These are phyloP conservation scores for Indicator indicator DNA, from an alignment of 2,113 vertebrate genomes.

Conservation along the genomic window DNA sequence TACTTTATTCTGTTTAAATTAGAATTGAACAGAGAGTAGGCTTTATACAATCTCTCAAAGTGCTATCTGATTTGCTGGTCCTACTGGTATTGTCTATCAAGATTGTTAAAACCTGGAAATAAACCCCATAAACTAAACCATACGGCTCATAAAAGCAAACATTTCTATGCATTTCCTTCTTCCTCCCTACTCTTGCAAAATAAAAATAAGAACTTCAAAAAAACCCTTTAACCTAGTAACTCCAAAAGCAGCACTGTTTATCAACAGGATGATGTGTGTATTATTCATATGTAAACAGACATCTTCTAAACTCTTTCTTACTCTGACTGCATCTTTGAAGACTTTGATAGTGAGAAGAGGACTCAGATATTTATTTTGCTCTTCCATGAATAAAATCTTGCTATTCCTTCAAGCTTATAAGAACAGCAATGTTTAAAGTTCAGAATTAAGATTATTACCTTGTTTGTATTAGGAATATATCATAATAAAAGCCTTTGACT, in stretches of 20 bases:
- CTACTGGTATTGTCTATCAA: not conserved
- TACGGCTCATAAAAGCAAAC: not conserved
- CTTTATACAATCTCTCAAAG: not conserved
- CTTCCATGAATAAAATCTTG: not conserved
- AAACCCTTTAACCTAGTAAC: not conserved
- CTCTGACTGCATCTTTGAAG: not conserved
- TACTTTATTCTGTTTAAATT: not conserved
- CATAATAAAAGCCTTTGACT: not conserved
- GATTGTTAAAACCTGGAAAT: not conserved
- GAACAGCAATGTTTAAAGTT: not conserved
- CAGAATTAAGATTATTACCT: not conserved
- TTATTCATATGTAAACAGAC: not conserved
- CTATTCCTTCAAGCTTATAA: not conserved
- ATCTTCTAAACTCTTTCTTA: not conserved
- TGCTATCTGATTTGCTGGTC: not conserved
- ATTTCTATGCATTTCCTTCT: not conserved
- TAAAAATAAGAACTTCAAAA: not conserved
- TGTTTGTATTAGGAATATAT: not conserved
- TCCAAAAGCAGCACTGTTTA: not conserved
- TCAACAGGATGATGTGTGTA: not conserved
- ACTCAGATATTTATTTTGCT: not conserved
- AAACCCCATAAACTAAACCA: not conserved
- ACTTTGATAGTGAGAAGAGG: not conserved
- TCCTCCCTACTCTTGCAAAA: not conserved
- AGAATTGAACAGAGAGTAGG: not conserved